Evolutionary conservation across 2,113 vertebrate species (phyloP).

Genomic region (Oplegnathus fasciatus): DNA sequence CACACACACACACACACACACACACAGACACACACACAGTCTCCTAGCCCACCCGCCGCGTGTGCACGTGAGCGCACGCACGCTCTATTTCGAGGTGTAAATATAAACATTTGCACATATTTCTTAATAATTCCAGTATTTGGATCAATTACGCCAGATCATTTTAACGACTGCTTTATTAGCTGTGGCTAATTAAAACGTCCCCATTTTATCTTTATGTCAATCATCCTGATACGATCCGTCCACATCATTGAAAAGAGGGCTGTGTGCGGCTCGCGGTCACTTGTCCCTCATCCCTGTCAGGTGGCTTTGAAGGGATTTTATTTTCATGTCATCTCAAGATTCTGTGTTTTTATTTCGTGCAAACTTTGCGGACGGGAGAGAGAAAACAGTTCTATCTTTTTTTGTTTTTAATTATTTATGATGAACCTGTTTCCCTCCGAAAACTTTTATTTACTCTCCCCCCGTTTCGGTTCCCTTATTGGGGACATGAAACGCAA

Average conservation of each 20-base stretch:
- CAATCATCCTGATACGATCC: not conserved
- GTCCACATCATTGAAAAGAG: not conserved
- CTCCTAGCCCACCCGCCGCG: conserved; percentile 37
- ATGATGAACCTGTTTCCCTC: not conserved
- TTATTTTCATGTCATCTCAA: not conserved
- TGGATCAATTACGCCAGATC: conserved; percentile 45
- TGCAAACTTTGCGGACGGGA: not conserved
- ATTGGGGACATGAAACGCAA: not conserved
- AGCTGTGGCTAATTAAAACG: conserved; percentile 34
- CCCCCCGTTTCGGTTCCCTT: not conserved
- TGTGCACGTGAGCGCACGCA: conserved; percentile 28
- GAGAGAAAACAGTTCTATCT: not conserved
- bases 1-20: not conserved
- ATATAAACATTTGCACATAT: conserved; percentile 58
- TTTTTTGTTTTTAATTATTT: not conserved
- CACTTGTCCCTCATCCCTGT: not conserved
- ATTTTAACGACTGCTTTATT: conserved; percentile 30
- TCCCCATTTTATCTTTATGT: conserved; percentile 5
- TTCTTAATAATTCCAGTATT: conserved; percentile 44
- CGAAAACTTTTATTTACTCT: not conserved
- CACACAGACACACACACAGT: not conserved
- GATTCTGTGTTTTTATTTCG: not conserved
- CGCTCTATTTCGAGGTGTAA: conserved; percentile 38
- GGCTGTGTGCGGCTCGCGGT: not conserved
- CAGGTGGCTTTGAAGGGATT: not conserved